These are phyloP conservation scores for Gymnobelideus leadbeateri DNA, from an alignment of 2,113 vertebrate species.

Conservation along the genomic window DNA sequence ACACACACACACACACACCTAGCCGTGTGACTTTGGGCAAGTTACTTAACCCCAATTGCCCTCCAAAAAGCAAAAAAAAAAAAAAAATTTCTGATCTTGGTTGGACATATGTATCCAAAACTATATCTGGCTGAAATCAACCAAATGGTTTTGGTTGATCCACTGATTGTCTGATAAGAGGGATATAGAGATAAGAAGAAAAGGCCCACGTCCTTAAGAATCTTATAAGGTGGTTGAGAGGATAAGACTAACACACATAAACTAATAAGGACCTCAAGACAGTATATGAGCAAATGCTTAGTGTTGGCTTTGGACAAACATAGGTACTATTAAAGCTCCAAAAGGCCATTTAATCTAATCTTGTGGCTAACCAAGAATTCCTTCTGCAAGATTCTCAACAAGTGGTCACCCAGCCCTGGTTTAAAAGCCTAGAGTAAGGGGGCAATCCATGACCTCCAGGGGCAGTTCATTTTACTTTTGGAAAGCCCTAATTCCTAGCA, in stretches of 20 bases:
- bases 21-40: no score
- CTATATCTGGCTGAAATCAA: background rate
- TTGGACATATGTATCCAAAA: background rate
- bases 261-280: background rate
- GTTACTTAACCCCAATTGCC: no score
- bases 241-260: no score
- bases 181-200: no score
- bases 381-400: background rate
- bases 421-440: background rate
- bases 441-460: no score
- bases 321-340: background rate
- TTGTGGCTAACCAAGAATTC: background rate
- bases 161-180: no score
- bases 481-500: background rate
- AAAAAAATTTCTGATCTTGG: no score
- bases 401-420: background rate
- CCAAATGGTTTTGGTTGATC: no score
- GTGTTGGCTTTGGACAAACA: background rate
- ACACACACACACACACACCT: no score
- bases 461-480: background rate
- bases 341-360: background rate
- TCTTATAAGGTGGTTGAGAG: background rate
- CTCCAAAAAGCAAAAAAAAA: no score
- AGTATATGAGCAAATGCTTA: background rate
- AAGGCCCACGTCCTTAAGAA: no score